phyloP scores from a whole-genome alignment of 2,797 vertebrate genomes.

The Lithobates pipiens region DNA sequence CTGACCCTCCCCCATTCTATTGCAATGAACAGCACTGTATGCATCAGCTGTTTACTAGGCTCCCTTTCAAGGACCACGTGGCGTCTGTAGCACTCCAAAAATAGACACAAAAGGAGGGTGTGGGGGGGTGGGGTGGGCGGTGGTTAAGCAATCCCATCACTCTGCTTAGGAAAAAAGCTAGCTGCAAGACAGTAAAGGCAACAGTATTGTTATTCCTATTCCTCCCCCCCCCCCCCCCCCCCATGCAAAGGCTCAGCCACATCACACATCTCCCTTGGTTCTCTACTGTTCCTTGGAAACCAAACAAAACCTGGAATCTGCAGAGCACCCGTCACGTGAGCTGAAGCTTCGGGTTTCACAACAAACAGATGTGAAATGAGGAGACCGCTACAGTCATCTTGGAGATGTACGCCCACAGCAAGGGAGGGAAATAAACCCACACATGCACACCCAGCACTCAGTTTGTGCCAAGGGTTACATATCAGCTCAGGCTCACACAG shows the following conservation, averaged over 20 bases:
- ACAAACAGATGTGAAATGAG: constrained; percentile 89
- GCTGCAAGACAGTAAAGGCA: constrained; percentile 16
- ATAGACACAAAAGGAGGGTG: constrained; percentile 78
- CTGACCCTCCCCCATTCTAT: constrained; percentile 5
- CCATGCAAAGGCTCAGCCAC: constrained; percentile 51
- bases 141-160: constrained; percentile 46
- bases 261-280: constrained; percentile 62
- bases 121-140: constrained; percentile 60
- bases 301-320: constrained; percentile 77
- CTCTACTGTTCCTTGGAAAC: constrained; percentile 80
- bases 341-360: constrained; percentile 88
- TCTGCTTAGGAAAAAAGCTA: constrained; percentile 11
- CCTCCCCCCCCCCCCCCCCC: constrained; percentile 28
- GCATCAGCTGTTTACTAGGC: constrained; percentile 73
- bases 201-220: constrained; percentile 40
- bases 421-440: neutral
- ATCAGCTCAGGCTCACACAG: too few relatives aligned
- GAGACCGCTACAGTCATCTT: constrained; percentile 63
- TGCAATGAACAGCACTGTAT: constrained; percentile 56
- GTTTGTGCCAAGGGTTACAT: neutral
- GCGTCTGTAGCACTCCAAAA: constrained; percentile 75
- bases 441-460: neutral
- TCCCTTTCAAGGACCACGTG: constrained; percentile 73
- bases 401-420: neutral
- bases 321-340: constrained; percentile 84